Evolutionary conservation across 2,113 vertebrate species (phyloP), one percentile per base, ranked within the genome.

Genomic region (Mirounga angustirostris): DNA sequence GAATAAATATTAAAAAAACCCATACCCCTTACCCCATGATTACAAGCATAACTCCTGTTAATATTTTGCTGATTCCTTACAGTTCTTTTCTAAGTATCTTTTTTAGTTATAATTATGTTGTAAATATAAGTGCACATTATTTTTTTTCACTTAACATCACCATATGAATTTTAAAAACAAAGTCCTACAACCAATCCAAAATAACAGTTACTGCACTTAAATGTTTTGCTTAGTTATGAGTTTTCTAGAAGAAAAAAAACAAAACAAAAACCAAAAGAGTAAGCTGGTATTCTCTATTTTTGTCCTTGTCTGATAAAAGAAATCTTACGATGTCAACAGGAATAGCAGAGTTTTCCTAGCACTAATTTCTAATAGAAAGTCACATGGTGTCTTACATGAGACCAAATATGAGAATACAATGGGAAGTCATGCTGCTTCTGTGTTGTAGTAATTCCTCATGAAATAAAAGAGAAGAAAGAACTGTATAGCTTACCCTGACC

Each of bases 161-260:
- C 36, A 86, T 52, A 19, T 56, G 18, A 93, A 96, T 95, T 91
- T 86, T 83, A 15, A 89, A 78, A 89, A 76, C 46, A 96, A 91
- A 91, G 58, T 83, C 28, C 26, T 93, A 63, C 43, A 79, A 88
- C 88, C 2, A 65, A 73, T 5, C 16, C 63, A 36, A 95, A 79
- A 67, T 89, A 84, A 74, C 36, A 74, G 26, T 80, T 73, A 65
- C 19, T 40, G n/a, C 15, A 89, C 3, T 78, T 73, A 69, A 84
- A 7, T 86, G n/a, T 85, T 94, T 85, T 94, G 63, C 30, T 93
- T 91, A 59, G 15, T 96, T 67, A 54, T 50, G 12, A 33, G 7
- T 74, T 95, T 96, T 93, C 11, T 78, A 1, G 76, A 71, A 90
- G 12, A 22, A 30, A 33, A 18, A 18, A 40, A 46, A 59, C 24